phyloP scores from a whole-genome alignment of 2,888 invertebrate genomes.

The Chelonus formosanus region DNA sequence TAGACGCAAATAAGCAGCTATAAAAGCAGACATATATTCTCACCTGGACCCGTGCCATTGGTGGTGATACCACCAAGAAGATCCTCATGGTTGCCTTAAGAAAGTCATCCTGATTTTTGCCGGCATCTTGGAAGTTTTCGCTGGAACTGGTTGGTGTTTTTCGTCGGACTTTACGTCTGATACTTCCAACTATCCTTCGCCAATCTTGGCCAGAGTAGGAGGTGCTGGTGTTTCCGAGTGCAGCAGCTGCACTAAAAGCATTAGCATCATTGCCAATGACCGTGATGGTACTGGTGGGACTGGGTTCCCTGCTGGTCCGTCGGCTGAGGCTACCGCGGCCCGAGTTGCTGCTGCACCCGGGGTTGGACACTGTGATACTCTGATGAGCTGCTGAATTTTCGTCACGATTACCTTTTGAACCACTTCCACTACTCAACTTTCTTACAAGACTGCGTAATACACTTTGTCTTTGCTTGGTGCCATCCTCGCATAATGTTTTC shows the following conservation, averaged over 20 bases:
- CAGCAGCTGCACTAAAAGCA: constrained; percentile 26
- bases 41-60: constrained; percentile 71
- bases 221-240: constrained; percentile 27
- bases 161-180: constrained; percentile 60
- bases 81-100: constrained; percentile 79
- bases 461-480: constrained; percentile 33
- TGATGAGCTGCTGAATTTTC: constrained; percentile 39
- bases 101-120: constrained; percentile 72
- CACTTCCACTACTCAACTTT: constrained; percentile 49
- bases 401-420: constrained; percentile 17
- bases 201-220: constrained; percentile 56
- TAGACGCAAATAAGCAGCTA: too few relatives aligned
- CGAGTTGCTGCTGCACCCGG: constrained; percentile 44
- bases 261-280: constrained; percentile 18
- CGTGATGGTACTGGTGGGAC: constrained; percentile 50
- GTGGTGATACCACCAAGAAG: constrained; percentile 77
- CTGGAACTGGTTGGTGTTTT: constrained; percentile 48
- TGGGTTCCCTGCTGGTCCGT: constrained; percentile 58
- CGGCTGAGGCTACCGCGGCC: constrained; percentile 56
- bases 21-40: constrained; percentile 26
- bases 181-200: constrained; percentile 63
- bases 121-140: constrained; percentile 46
- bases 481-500: constrained; percentile 38
- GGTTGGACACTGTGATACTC: constrained; percentile 57
- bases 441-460: constrained; percentile 50